Base-by-base conservation (phyloP, 1,140 invertebrate species). In the Andrena cerasifolii region DNA sequence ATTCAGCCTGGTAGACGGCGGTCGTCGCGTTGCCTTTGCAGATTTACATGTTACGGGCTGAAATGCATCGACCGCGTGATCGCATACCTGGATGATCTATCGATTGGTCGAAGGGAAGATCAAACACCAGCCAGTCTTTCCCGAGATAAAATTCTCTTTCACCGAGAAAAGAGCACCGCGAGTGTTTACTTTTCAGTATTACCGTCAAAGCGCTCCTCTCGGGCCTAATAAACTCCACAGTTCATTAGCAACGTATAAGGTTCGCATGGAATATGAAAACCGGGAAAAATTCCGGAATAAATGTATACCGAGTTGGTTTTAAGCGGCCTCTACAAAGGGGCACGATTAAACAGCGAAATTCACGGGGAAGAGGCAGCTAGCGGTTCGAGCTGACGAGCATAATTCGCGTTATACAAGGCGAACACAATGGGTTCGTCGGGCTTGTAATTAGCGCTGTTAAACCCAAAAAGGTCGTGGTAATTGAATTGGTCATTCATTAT, bases 361-460 rank as follows among this genome's bases (percentile, higher is more conserved):
- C 26, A 65, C 45, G 8, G 31, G 16, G n/a, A 1, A 21, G 18
- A 31, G 36, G 0, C 31, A 6, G 51, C 62, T 56, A 54, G 66
- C 47, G 53, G 33, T 28, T 33, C 36, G 26, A 4, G n/a, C 43
- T 56, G 33, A 18, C 6, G 21, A 31, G 10, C 63, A 65, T 45
- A 67, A 75, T 75, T 75, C 63, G 18, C 33, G 53, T 66, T 45
- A n/a, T 45, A 26, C 51, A 67, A 45, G 72, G 63, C 40, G 58
- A 24, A 33, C 10, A 36, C 62, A 75, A 67, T 33, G 72, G 33
- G 51, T 33, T 33, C 62, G 72, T 67, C 56, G 43, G 31, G 62
- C 53, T 75, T 36, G 62, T 67, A 75, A 75, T 75, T 75, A 75
- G 63, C 26, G 72, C 72, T 33, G 43, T 75, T 75, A 75, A 75